Evolutionary conservation across 2,888 invertebrate genomes (phyloP), one percentile per base, ranked within the genome.

Genomic region (Eristalis tenax): DNA sequence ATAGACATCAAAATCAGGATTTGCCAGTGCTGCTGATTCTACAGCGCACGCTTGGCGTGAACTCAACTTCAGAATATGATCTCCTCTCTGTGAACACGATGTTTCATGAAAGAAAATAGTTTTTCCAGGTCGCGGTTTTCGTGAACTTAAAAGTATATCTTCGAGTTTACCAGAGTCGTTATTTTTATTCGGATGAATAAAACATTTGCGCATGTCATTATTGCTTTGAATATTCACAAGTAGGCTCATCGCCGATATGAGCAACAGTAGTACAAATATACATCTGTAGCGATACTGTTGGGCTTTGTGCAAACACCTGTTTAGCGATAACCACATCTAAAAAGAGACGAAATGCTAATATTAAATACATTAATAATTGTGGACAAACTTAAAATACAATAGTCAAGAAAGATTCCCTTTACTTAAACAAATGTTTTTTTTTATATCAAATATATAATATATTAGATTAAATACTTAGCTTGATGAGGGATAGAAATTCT

Each of bases 81-180:
- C 38, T 61, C 38, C 18, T 57, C 59, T 64, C 0, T 32, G 68
- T n/a, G 86, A 79, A 50, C 93, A 93, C 23, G 92, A 91, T 5
- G 93, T 93, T 88, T 93, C 93, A 64, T 93, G 93, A 84, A 93
- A 93, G 82, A 93, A 93, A 81, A 93, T 92, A 64, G 90, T 91
- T 50, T 89, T 90, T 11, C 91, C 92, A 3, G 89, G 88, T 5
- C 70, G 89, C 3, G 93, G 93, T 50, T 90, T 91, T 2, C 88
- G 87, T 5, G 89, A 88, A 1, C 90, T 89, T 15, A 89, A 70
- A 22, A 93, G 80, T 3, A 92, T 90, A 89, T 93, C 91, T 8
- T 91, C 91, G 35, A 92, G 82, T 74, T 81, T 74, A 0, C 6
- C 38, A 18, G 28, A 23, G 38, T 81, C 77, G 4, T 23, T 15